Evolutionary conservation across 2,888 invertebrate species (phyloP).

Genomic region (Lycocerus yunnanus): DNA sequence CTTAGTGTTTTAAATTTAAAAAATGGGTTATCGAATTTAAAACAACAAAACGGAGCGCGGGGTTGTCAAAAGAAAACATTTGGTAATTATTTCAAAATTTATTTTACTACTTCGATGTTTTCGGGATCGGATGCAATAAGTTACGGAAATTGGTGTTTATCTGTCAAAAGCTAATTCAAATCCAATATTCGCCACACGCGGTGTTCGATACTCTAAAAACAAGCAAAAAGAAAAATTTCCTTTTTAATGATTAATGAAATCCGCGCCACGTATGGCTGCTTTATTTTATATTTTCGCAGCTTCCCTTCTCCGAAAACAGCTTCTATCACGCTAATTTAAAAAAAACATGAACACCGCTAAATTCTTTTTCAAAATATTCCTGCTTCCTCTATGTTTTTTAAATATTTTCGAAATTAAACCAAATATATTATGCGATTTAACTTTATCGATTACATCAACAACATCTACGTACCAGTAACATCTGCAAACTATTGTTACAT

Average conservation of each 20-base stretch:
- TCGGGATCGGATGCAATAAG: not conserved
- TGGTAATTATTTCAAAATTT: not conserved
- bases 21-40: not conserved
- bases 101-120: not conserved
- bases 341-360: not conserved
- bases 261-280: not conserved
- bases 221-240: not conserved
- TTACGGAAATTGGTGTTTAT: constrained; percentile 9
- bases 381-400: not conserved
- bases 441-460: not conserved
- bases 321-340: not conserved
- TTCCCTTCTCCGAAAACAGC: not conserved
- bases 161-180: not conserved
- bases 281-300: not conserved
- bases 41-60: not conserved
- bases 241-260: not conserved
- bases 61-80: not conserved
- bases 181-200: constrained; percentile 14
- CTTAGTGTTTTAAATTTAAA: not conserved
- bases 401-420: not conserved
- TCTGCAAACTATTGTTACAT: constrained; percentile 1
- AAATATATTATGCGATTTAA: not conserved
- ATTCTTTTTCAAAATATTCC: not conserved
- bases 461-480: not conserved
- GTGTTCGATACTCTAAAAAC: not conserved